Conservation (phyloP, 2,797 vertebrate genomes). For the Odontamblyopus lacepedii region DNA sequence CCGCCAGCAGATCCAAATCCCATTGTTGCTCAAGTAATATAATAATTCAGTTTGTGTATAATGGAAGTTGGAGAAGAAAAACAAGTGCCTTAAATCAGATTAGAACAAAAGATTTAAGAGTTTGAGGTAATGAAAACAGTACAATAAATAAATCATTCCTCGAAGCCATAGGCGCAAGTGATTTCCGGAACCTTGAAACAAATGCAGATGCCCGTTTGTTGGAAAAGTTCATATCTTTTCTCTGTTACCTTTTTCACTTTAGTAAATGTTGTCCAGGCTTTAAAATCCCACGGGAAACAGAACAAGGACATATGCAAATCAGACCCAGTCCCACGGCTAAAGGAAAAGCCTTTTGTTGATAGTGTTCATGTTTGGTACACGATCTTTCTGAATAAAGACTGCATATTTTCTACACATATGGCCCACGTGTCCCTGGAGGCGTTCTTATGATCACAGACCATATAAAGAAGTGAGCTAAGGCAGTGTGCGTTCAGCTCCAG, state of each 20-base stretch:
- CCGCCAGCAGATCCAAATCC: neutral
- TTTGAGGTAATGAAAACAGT: conserved; percentile 9
- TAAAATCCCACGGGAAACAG: conserved; percentile 7
- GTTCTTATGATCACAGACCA: neutral
- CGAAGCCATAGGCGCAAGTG: conserved; percentile 4
- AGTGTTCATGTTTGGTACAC: conserved; percentile 1
- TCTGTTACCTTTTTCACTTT: conserved; percentile 20
- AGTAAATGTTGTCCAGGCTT: conserved; percentile 2
- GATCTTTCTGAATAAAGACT: conserved; percentile 2
- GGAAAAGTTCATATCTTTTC: conserved; percentile 16
- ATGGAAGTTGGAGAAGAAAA: neutral
- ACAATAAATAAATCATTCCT: conserved; percentile 19
- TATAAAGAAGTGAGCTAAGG: no score
- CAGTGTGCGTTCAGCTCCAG: no score
- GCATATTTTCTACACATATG: neutral
- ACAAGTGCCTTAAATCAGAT: neutral
- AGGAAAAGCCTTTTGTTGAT: conserved; percentile 21
- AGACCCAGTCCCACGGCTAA: conserved; percentile 2
- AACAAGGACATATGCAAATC: conserved; percentile 32
- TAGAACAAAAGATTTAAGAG: conserved; percentile 10
- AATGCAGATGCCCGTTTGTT: conserved; percentile 21
- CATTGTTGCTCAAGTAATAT: neutral
- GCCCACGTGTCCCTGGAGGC: neutral
- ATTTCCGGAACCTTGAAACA: neutral
- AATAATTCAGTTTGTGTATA: neutral